Conservation (phyloP, 2,797 vertebrate species). For the Cyprinodon diabolis region DNA sequence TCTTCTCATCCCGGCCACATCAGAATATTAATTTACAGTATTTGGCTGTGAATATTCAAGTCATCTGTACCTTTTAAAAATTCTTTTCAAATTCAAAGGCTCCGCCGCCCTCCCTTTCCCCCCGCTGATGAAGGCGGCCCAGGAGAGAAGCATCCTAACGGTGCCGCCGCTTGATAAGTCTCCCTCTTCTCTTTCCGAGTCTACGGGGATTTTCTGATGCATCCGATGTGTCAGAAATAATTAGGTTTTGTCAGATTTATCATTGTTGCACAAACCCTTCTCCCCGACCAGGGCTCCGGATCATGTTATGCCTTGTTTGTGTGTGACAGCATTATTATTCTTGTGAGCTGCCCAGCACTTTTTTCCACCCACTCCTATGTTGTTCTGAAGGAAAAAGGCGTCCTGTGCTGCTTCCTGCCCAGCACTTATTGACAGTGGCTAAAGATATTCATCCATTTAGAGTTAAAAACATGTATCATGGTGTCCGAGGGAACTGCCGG, state of each 20-base stretch:
- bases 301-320: conserved; percentile 99
- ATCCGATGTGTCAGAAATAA: conserved; percentile 99
- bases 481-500: conserved; percentile 97
- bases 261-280: conserved; percentile 97
- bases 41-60: conserved; percentile 98
- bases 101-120: conserved; percentile 38
- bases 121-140: conserved; percentile 90
- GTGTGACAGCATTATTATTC: conserved; percentile 99
- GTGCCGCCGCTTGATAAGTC: conserved; percentile 91
- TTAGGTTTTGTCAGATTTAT: conserved; percentile 99
- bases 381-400: conserved; percentile 52
- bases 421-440: conserved; percentile 98
- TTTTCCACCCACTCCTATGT: conserved; percentile 60
- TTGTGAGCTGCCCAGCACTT: conserved; percentile 94
- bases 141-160: conserved; percentile 96
- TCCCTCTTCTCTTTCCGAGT: conserved; percentile 77
- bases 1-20: conserved; percentile 81
- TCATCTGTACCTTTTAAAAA: conserved; percentile 99
- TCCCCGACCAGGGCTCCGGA: conserved; percentile 91
- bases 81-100: conserved; percentile 98
- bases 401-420: conserved; percentile 60
- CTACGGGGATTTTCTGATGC: conserved; percentile 95
- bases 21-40: conserved; percentile 94
- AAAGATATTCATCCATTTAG: conserved; percentile 99
- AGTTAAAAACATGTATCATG: conserved; percentile 99